Conservation (phyloP, 2,888 invertebrate species). For the Drosophila suboccidentalis region DNA sequence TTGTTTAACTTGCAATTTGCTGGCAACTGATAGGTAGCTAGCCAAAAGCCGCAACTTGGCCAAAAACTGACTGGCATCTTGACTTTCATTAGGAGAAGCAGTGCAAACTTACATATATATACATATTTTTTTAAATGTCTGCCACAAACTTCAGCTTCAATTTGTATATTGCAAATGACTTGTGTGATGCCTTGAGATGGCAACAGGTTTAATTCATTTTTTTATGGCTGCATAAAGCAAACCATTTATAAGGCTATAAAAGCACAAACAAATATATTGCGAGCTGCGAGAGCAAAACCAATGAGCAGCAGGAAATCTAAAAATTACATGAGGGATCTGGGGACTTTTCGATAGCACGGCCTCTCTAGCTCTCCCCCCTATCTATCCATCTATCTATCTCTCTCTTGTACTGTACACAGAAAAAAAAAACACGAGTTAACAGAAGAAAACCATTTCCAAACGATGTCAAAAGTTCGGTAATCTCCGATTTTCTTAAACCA, state of each 20-base stretch:
- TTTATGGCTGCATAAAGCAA: conserved; percentile 55
- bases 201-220: conserved; percentile 77
- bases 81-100: conserved; percentile 65
- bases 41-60: conserved; percentile 58
- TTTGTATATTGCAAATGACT: conserved; percentile 52
- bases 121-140: conserved; percentile 35
- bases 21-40: conserved; percentile 74
- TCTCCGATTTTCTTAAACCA: too few species aligned
- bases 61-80: conserved; percentile 61
- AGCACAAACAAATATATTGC: conserved; percentile 24
- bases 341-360: conserved; percentile 72
- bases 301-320: conserved; percentile 77
- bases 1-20: conserved; percentile 79
- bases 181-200: conserved; percentile 31
- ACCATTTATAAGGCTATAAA: conserved; percentile 57
- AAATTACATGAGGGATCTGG: conserved; percentile 85
- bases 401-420: not conserved
- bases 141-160: conserved; percentile 32
- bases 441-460: too few species aligned
- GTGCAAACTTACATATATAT: conserved; percentile 16
- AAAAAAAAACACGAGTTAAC: too few species aligned
- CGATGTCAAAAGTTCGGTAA: too few species aligned
- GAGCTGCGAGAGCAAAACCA: conserved; percentile 35
- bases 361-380: conserved; percentile 10
- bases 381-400: not conserved